phyloP scores from a whole-genome alignment of 2,797 vertebrate genomes.

The Tragopan temminckii region DNA sequence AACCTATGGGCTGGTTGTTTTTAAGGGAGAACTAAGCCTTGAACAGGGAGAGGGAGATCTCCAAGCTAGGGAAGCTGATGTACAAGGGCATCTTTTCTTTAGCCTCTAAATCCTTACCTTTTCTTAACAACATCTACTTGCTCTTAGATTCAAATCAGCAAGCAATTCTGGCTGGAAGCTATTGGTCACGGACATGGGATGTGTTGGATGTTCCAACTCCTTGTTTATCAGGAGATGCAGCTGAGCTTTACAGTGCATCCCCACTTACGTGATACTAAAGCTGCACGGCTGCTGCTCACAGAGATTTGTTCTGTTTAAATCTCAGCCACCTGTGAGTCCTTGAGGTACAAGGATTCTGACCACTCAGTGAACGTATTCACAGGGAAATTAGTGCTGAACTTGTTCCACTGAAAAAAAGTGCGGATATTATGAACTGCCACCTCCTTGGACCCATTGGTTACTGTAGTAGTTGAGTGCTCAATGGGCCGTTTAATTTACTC shows the following conservation, averaged over 20 bases:
- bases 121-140: not conserved
- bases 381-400: not conserved
- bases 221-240: not conserved
- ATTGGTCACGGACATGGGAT: not conserved
- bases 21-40: not conserved
- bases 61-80: not conserved
- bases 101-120: not conserved
- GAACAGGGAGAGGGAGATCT: no score
- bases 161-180: not conserved
- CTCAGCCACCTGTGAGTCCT: not conserved
- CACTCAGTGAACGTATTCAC: not conserved
- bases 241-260: not conserved
- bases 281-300: not conserved
- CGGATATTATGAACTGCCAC: not conserved
- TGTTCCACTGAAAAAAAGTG: not conserved
- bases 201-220: not conserved
- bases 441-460: slow-evolving; percentile 9
- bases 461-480: slow-evolving; percentile 33
- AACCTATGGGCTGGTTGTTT: not conserved
- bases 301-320: not conserved
- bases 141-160: not conserved
- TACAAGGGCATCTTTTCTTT: not conserved
- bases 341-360: not conserved
- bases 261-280: fast-evolving
- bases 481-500: slow-evolving; percentile 50